Conservation (phyloP, 2,888 invertebrate genomes). For the Heliconius aoede region DNA sequence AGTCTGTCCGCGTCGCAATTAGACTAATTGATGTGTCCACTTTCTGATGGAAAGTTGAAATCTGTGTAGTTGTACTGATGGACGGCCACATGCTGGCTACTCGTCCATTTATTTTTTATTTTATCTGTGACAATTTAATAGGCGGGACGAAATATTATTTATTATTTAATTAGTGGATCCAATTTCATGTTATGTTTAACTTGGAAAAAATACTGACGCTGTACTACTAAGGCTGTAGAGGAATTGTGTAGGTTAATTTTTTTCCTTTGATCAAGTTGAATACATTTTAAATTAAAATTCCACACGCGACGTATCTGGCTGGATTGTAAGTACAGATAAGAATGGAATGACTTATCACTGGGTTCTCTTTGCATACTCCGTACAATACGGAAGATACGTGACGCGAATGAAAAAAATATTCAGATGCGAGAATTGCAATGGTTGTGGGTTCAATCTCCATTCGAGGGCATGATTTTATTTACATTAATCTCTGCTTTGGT, state of each 20-base stretch:
- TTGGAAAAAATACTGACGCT: background rate
- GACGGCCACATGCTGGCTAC: slow-evolving; percentile 20
- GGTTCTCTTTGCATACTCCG: background rate
- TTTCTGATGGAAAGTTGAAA: slow-evolving; percentile 48
- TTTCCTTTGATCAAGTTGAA: background rate
- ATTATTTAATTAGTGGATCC: background rate
- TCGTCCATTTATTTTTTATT: slow-evolving; percentile 9
- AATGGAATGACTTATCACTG: slow-evolving; percentile 9
- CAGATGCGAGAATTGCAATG: background rate
- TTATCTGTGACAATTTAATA: slow-evolving; percentile 15
- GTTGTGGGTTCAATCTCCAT: background rate
- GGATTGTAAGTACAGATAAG: slow-evolving; percentile 4
- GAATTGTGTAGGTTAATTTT: background rate
- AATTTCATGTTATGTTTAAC: background rate
- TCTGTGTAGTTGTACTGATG: slow-evolving; percentile 34
- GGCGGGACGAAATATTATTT: slow-evolving; percentile 18
- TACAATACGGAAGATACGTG: slow-evolving; percentile 10
- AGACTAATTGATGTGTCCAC: slow-evolving; percentile 49
- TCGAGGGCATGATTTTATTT: too few species aligned
- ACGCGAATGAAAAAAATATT: background rate
- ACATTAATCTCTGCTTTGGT: too few species aligned
- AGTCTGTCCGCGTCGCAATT: slow-evolving; percentile 44
- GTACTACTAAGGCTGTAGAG: background rate
- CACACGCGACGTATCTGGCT: background rate
- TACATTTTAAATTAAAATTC: background rate